Conservation (phyloP, 2,113 vertebrate genomes). For the Grammomys surdaster region DNA sequence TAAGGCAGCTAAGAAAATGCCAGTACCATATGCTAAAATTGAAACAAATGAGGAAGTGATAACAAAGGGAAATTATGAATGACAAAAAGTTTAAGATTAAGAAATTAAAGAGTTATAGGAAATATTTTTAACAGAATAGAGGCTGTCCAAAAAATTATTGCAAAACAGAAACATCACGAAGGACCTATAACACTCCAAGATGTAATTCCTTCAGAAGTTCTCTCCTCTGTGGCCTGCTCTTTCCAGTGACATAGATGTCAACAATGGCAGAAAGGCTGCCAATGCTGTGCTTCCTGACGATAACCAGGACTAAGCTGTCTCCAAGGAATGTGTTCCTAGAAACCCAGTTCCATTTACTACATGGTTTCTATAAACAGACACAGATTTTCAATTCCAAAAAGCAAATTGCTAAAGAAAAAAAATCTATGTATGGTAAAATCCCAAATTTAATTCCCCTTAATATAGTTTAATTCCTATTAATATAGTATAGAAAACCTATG, state of each 20-base stretch:
- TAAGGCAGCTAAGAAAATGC: slow-evolving; percentile 1
- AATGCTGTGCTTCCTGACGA: not conserved
- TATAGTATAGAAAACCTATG: not conserved
- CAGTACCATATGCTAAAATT: not conserved
- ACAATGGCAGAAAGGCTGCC: not conserved
- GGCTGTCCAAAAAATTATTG: slow-evolving; percentile 14
- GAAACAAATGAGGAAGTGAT: slow-evolving; percentile 12
- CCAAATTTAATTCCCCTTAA: not conserved
- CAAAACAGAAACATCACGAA: not conserved
- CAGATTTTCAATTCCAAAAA: slow-evolving; percentile 4
- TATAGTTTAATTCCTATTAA: not conserved
- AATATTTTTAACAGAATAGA: not conserved
- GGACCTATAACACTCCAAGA: not conserved
- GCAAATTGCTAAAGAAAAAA: slow-evolving; percentile 7
- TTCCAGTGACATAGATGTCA: not conserved
- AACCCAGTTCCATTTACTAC: not conserved
- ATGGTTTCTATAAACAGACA: not conserved
- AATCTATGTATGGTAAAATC: not conserved
- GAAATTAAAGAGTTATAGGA: slow-evolving; percentile 22
- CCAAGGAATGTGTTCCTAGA: not conserved
- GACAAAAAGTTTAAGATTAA: slow-evolving; percentile 19
- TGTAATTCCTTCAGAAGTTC: not conserved
- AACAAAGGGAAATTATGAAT: slow-evolving; percentile 36
- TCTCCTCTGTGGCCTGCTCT: not conserved
- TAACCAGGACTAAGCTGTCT: not conserved